phyloP scores from a whole-genome alignment of 1,140 invertebrate genomes.

The Meloidogyne hapla region DNA sequence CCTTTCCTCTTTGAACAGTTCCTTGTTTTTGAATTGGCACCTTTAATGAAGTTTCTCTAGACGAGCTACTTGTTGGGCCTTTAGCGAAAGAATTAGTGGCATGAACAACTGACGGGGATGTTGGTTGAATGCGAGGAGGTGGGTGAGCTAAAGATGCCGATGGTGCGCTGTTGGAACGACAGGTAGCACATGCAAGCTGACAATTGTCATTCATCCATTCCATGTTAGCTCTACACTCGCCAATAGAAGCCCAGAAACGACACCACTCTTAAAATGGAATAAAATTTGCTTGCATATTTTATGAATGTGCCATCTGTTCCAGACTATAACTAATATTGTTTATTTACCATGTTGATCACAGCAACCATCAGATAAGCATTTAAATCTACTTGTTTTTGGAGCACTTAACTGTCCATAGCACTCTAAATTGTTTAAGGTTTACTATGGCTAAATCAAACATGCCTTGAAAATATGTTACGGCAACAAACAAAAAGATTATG shows the following conservation, averaged over 20 bases:
- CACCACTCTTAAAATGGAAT: conserved; percentile 38
- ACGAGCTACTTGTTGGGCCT: neutral
- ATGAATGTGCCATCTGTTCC: neutral
- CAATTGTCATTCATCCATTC: conserved; percentile 55
- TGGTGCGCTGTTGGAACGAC: neutral
- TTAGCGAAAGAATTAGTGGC: neutral
- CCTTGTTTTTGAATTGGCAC: neutral
- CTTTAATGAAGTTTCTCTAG: neutral
- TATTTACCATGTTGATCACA: conserved; percentile 52
- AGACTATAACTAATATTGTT: neutral
- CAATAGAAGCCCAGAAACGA: conserved; percentile 52
- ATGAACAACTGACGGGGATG: neutral
- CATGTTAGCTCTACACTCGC: conserved; percentile 48
- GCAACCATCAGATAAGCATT: conserved; percentile 50
- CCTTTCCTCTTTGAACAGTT: neutral
- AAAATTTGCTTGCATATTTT: neutral
- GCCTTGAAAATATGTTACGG: too few relatives aligned
- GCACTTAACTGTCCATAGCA: conserved; percentile 29
- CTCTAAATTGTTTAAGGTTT: neutral
- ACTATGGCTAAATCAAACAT: neutral
- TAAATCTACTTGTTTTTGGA: conserved; percentile 47
- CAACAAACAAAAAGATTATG: too few relatives aligned
- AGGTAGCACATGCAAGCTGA: conserved; percentile 42
- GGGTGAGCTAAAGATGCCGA: neutral
- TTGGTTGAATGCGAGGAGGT: conserved; percentile 7